Evolutionary conservation across 2,113 vertebrate species (phyloP).

Genomic region (Cathartes aura): DNA sequence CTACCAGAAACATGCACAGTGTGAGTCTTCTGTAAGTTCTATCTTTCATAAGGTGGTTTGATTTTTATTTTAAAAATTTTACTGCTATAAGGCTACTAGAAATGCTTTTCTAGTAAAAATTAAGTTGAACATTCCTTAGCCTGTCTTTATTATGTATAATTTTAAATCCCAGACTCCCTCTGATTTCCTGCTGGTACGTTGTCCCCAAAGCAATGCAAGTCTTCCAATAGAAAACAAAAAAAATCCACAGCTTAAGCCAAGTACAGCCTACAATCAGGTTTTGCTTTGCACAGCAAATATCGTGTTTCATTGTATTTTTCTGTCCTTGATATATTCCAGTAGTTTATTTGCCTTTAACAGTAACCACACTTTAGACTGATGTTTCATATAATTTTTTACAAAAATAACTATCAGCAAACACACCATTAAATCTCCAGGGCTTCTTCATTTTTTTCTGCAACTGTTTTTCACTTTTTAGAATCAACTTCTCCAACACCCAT

Average conservation of each 20-base stretch:
- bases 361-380: not conserved
- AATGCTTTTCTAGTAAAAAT: not conserved
- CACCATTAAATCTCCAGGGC: not conserved
- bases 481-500: not conserved
- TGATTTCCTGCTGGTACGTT: not conserved
- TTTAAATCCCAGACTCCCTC: not conserved
- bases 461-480: not conserved
- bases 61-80: not conserved
- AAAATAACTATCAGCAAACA: not conserved
- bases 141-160: not conserved
- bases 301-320: not conserved
- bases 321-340: not conserved
- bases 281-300: not conserved
- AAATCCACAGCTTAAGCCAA: not conserved
- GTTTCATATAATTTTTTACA: not conserved
- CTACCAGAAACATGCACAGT: not conserved
- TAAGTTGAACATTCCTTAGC: not conserved
- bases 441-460: not conserved
- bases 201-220: not conserved
- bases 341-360: not conserved
- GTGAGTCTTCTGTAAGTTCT: not conserved
- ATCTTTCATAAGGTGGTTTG: not conserved
- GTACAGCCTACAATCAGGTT: not conserved
- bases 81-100: not conserved
- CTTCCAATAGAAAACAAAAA: not conserved